phyloP scores from a whole-genome alignment of 1,140 invertebrate species.

The Microplitis demolitor region DNA sequence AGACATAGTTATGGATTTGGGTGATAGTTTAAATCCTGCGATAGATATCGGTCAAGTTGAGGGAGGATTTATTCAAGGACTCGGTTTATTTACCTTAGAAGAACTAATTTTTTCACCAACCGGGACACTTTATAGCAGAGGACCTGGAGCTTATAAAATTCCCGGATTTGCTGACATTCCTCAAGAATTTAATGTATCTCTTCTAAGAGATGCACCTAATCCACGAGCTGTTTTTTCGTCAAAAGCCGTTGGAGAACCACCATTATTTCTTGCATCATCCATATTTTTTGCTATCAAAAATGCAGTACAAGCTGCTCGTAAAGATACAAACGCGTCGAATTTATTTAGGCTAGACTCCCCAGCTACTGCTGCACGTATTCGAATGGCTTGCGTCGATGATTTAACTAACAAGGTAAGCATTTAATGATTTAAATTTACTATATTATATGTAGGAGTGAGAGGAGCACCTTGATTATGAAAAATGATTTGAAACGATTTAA shows the following conservation, averaged over 20 bases:
- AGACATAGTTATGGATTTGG: constrained; percentile 96
- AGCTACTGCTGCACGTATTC: constrained; percentile 85
- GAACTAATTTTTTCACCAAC: constrained; percentile 84
- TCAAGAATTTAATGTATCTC: constrained; percentile 87
- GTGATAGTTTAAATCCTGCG: constrained; percentile 90
- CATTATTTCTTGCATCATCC: constrained; percentile 85
- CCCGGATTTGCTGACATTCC: constrained; percentile 91
- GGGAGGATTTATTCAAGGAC: constrained; percentile 92
- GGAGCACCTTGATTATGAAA: no score
- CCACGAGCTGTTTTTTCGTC: constrained; percentile 91
- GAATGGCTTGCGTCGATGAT: constrained; percentile 76
- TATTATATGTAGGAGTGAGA: no score
- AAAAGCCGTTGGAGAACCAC: constrained; percentile 96
- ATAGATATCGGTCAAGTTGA: constrained; percentile 97
- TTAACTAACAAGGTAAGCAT: constrained; percentile 8
- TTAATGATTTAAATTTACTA: background rate
- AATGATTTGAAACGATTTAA: no score
- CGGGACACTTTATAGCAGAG: constrained; percentile 80
- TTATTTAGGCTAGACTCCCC: constrained; percentile 82
- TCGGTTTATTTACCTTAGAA: constrained; percentile 90
- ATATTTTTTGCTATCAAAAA: constrained; percentile 91
- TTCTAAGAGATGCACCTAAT: constrained; percentile 87
- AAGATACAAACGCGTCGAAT: constrained; percentile 67
- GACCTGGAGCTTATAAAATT: constrained; percentile 93
- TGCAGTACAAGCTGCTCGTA: constrained; percentile 80